A percentile compares a stretch with the other conserved stretches of the same genome.
Evolutionary conservation across 2,113 vertebrate genomes (phyloP).

Genomic region (Aspiorhynchus laticeps): DNA sequence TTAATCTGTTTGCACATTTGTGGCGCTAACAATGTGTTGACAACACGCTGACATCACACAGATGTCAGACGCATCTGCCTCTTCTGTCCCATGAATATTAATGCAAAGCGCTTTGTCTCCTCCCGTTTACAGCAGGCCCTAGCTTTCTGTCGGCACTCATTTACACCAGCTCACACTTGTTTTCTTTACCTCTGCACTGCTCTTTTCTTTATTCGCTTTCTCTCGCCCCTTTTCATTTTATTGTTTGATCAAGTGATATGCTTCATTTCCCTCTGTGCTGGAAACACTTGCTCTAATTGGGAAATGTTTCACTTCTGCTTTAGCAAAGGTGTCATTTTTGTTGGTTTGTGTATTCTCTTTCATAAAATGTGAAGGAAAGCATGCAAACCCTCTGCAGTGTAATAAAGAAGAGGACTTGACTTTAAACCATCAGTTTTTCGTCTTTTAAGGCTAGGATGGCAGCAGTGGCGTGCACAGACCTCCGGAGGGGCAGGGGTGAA

Average conservation of each 20-base stretch:
- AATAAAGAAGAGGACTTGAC: background rate
- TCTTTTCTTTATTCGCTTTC: slow-evolving; percentile 35
- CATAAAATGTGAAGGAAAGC: slow-evolving; percentile 10
- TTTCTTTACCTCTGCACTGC: slow-evolving; percentile 25
- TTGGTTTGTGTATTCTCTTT: background rate
- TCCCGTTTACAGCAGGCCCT: slow-evolving; percentile 48
- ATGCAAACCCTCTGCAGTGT: background rate
- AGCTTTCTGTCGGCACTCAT: slow-evolving; percentile 36
- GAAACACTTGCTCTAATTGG: slow-evolving; percentile 34
- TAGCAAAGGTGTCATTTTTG: slow-evolving; percentile 26
- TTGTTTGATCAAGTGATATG: slow-evolving; percentile 22
- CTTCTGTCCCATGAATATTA: slow-evolving; percentile 67
- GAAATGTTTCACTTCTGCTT: slow-evolving; percentile 32
- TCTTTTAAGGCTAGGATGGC: background rate
- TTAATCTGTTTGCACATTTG: slow-evolving; percentile 71
- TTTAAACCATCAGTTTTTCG: background rate
- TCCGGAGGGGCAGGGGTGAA: too few relatives aligned
- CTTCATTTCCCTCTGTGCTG: background rate
- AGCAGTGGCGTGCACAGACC: too few relatives aligned
- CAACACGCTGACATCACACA: slow-evolving; percentile 77
- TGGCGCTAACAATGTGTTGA: slow-evolving; percentile 75
- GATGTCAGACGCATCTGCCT: slow-evolving; percentile 77
- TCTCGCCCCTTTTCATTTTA: slow-evolving; percentile 22
- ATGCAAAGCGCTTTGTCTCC: slow-evolving; percentile 48
- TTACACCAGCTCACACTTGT: slow-evolving; percentile 33